Evolutionary conservation across 2,113 vertebrate species (phyloP).

Genomic region (Lepisosteus osseus): DNA sequence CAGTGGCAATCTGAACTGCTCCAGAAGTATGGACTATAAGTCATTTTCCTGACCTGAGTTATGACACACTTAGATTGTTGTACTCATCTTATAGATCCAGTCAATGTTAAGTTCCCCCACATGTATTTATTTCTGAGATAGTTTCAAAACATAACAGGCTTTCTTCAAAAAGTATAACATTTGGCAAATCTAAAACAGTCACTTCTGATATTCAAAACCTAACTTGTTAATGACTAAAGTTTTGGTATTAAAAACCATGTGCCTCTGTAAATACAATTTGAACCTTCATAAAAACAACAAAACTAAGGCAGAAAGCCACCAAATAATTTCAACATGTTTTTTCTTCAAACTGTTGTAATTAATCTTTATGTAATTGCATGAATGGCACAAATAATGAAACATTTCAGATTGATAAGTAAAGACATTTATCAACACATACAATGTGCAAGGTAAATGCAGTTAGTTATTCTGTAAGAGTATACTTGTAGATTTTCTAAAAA

Average conservation of each 20-base stretch:
- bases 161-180: not conserved
- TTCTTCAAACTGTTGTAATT: conserved; percentile 7
- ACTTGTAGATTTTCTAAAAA: conserved; percentile 9
- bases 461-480: conserved; percentile 21
- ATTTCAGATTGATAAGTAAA: not conserved
- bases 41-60: not conserved
- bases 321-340: not conserved
- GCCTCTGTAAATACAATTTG: too few relatives aligned
- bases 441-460: conserved; percentile 3
- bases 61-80: not conserved
- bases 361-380: conserved; percentile 5
- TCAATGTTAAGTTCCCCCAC: not conserved
- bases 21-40: conserved; percentile 83
- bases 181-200: not conserved
- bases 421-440: conserved; percentile 12
- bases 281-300: not conserved
- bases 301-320: not conserved
- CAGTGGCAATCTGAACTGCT: conserved; percentile 87
- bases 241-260: too few relatives aligned
- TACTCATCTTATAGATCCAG: not conserved
- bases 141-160: too few relatives aligned
- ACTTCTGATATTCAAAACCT: too few relatives aligned
- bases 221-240: too few relatives aligned
- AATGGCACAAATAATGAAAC: not conserved
- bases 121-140: not conserved